Evolutionary conservation across 2,797 vertebrate species (phyloP), one percentile per base, ranked within the genome.

Genomic region (Halcyon badia): DNA sequence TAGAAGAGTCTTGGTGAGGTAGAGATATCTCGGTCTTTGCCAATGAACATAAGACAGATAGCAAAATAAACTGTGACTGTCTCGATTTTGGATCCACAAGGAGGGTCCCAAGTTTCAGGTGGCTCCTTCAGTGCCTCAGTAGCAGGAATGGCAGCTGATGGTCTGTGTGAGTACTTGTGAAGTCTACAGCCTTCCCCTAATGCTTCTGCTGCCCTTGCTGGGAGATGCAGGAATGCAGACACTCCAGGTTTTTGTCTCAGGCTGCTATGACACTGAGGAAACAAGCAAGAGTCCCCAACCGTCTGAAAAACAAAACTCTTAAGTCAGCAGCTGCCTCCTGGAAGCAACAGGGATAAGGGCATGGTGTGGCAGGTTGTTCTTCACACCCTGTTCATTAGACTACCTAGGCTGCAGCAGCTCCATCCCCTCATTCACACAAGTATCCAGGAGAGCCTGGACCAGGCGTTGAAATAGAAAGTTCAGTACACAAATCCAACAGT

Each of bases 81-180:
- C 44, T 42, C 49, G 28, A 12, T 2, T 46, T 18, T 46, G 61
- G 71, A 86, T 65, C 61, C 64, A 15, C 65, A 57, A 6, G 28
- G 54, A 78, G 25, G 21, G 3, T 22, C 35, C 39, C 52, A 26
- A 60, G 4, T n/a, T 61, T n/a, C 61, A 62, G 60, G 77, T 70
- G 57, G 28, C 12, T 75, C 30, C 73, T 78, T 22, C 54, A 17
- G 14, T 5, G 28, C 49, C 31, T 64, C 39, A 52, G 4, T 19
- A 70, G 46, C 44, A 62, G 39, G 33, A 48, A 25, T 2, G 54
- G 9, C 30, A 61, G n/a, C 42, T 1, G 17, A 7, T 12, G n/a
- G 12, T 75, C 62, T 62, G 1, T 8, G 37, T 33, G 37, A 33
- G 18, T 42, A 33, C 1, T 0, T 22, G 15, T 11, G 30, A n/a